Conservation (phyloP, 2,113 vertebrate genomes). For the Vombatus ursinus region DNA sequence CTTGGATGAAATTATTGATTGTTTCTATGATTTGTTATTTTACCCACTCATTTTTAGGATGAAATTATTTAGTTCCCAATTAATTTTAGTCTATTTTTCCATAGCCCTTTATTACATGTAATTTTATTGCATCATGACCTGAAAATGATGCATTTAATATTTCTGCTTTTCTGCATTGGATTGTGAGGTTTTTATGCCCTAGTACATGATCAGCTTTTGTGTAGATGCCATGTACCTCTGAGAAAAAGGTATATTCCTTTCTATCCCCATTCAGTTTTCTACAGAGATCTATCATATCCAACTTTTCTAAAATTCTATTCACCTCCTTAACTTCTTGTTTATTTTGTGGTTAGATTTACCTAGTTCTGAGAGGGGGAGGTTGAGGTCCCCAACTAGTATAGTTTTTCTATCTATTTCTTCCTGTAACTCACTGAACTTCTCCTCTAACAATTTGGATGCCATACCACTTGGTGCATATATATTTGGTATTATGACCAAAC, state of each 20-base stretch:
- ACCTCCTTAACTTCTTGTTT: too few relatives aligned
- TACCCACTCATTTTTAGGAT: not conserved
- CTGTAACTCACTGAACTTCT: not conserved
- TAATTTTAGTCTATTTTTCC: not conserved
- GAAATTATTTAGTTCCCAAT: not conserved
- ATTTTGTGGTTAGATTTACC: not conserved
- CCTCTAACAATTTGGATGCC: not conserved
- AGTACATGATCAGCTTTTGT: too few relatives aligned
- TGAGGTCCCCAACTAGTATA: not conserved
- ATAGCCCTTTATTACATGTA: too few relatives aligned
- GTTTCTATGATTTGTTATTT: not conserved
- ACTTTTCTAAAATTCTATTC: not conserved
- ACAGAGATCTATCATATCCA: not conserved
- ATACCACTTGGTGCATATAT: not conserved
- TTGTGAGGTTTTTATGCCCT: too few relatives aligned
- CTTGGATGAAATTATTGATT: not conserved
- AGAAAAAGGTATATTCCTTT: not conserved
- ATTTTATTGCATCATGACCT: too few relatives aligned
- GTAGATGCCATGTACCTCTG: too few relatives aligned
- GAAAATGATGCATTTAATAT: not conserved
- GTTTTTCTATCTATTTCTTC: not conserved
- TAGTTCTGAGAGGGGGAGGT: not conserved
- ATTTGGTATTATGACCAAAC: not conserved
- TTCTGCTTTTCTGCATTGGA: not conserved
- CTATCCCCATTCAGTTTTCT: not conserved